Evolutionary conservation across 2,113 vertebrate species (phyloP).

Genomic region (Epinephelus lanceolatus): DNA sequence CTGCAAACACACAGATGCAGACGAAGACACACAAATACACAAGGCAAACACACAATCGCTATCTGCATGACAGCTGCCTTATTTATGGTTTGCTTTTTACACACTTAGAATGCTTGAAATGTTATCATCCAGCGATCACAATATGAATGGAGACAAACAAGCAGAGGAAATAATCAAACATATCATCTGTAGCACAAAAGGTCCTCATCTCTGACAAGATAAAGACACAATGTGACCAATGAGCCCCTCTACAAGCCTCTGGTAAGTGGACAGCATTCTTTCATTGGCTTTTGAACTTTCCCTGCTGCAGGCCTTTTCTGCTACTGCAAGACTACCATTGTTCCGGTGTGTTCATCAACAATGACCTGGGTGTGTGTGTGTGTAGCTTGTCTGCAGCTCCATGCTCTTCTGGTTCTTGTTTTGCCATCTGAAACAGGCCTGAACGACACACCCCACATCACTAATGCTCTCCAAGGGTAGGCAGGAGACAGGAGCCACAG

Average conservation of each 20-base stretch:
- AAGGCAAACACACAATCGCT: neutral
- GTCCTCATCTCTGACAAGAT: slow-evolving; percentile 62
- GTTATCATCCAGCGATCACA: slow-evolving; percentile 55
- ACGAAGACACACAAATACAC: slow-evolving; percentile 12
- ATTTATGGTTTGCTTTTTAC: slow-evolving; percentile 54
- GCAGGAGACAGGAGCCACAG: slow-evolving; percentile 36
- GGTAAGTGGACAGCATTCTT: slow-evolving; percentile 62
- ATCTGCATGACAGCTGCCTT: slow-evolving; percentile 48
- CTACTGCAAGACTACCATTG: slow-evolving; percentile 29
- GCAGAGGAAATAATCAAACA: slow-evolving; percentile 50
- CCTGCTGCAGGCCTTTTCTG: slow-evolving; percentile 60
- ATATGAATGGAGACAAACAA: slow-evolving; percentile 60
- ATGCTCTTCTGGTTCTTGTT: slow-evolving; percentile 65
- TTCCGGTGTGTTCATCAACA: slow-evolving; percentile 53
- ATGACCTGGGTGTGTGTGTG: slow-evolving; percentile 43
- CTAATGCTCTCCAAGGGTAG: slow-evolving; percentile 30
- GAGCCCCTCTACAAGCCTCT: slow-evolving; percentile 37
- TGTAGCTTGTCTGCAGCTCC: slow-evolving; percentile 48
- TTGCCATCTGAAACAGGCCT: slow-evolving; percentile 57
- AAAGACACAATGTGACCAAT: slow-evolving; percentile 52
- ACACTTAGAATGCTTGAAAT: slow-evolving; percentile 37
- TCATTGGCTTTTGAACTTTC: slow-evolving; percentile 66
- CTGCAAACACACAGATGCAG: slow-evolving; percentile 38
- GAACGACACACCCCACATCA: slow-evolving; percentile 53
- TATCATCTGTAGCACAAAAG: slow-evolving; percentile 63